A percentile compares a stretch with the other conserved stretches of the same genome.
Evolutionary conservation across 2,797 vertebrate species (phyloP).

Genomic region (Sarcoramphus papa): DNA sequence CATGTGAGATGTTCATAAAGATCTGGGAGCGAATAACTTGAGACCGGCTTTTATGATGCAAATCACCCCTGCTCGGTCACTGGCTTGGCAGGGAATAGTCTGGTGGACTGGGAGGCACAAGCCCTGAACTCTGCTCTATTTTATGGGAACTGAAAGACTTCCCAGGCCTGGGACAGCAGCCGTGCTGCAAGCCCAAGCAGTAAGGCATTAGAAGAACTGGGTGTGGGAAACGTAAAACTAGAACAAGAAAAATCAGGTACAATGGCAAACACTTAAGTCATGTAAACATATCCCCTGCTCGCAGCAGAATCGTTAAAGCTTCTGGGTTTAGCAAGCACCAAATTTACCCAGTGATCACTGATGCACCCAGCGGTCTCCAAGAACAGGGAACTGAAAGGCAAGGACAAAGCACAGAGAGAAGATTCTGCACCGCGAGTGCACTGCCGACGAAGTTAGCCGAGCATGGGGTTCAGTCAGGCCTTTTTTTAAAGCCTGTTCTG

Average conservation of each 20-base stretch:
- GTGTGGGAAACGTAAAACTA: fast-evolving
- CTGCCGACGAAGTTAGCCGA: fast-evolving
- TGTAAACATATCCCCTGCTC: too few relatives aligned
- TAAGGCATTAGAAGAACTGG: fast-evolving
- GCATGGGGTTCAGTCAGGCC: fast-evolving
- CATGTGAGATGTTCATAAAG: background rate
- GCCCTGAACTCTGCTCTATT: background rate
- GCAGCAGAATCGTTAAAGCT: background rate
- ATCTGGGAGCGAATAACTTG: background rate
- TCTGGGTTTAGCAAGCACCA: background rate
- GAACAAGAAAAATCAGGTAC: background rate
- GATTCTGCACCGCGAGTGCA: fast-evolving
- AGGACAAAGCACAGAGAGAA: background rate
- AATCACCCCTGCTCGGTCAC: background rate
- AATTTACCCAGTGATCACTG: fast-evolving
- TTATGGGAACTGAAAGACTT: background rate
- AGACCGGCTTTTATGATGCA: background rate
- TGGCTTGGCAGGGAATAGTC: fast-evolving
- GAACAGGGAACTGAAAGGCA: background rate
- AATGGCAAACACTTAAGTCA: fast-evolving
- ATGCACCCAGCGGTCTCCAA: background rate
- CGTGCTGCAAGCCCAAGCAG: background rate
- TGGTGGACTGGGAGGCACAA: background rate
- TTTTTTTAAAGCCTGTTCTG: background rate
- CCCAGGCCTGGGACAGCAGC: background rate